A percentile compares a stretch with the other conserved stretches of the same genome.
Conservation (phyloP, 2,888 invertebrate genomes). For the Oxycera nigricornis region DNA sequence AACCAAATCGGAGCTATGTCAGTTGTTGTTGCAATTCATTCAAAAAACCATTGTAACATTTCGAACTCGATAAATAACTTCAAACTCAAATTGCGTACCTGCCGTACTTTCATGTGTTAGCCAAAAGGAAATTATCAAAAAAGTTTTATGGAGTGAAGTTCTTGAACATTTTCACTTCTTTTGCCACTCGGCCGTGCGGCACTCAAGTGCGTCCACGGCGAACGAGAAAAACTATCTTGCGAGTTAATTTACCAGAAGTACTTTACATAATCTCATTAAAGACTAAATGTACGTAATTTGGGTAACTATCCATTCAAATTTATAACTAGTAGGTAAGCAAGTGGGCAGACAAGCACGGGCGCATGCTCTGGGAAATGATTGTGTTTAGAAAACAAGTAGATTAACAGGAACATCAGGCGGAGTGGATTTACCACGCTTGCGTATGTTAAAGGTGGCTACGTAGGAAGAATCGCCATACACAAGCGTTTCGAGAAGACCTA, state of each 20-base stretch:
- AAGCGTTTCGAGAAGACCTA: no score
- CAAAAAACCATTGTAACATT: neutral
- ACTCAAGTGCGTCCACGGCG: neutral
- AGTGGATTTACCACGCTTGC: neutral
- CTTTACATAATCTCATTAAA: conserved; percentile 37
- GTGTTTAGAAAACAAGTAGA: neutral
- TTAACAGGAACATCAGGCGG: neutral
- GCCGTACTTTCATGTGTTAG: neutral
- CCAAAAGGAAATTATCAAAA: neutral
- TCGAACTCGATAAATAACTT: neutral
- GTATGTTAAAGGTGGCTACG: neutral
- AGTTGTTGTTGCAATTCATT: no score
- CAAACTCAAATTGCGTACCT: neutral
- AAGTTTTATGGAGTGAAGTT: neutral
- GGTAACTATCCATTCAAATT: conserved; percentile 14
- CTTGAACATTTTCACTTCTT: neutral
- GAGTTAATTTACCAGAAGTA: conserved; percentile 32
- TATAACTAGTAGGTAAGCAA: neutral
- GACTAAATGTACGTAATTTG: conserved; percentile 30
- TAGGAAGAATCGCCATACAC: neutral
- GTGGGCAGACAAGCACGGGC: neutral
- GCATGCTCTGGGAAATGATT: neutral
- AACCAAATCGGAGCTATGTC: no score
- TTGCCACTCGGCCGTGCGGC: neutral
- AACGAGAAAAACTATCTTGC: neutral